Base-by-base conservation (phyloP, 2,113 vertebrate species). In the Salvelinus alpinus region DNA sequence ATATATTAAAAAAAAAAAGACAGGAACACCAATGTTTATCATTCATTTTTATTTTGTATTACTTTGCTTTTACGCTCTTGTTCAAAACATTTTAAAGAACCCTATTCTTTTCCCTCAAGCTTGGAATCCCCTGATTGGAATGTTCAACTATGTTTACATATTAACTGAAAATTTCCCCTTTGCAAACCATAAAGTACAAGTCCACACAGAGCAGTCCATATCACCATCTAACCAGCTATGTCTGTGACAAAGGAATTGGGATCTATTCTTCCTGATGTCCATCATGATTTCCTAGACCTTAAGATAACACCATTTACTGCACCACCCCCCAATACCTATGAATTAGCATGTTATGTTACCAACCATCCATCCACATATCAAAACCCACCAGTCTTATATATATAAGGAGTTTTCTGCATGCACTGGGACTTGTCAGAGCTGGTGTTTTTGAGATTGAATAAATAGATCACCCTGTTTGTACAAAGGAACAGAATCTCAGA, bases 11-110 rank as follows among this genome's bases (percentile, higher is more conserved):
- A 1, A 48, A n/a, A 84, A 81, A 70, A 85, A 80, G 71, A 89
- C 82, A 47, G 47, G 59, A 70, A 85, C 24, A 77, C 78, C 25
- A 82, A 86, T 90, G 88, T 92, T 91, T 85, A 94, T 90, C 90
- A 93, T 92, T 94, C 93, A 93, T 92, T 93, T 79, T 88, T 76
- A 54, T 88, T 88, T 79, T 89, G 89, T 91, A 88, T 88, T 73
- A 85, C 82, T 90, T 91, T 81, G 87, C 89, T 90, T 77, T 85
- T 87, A 87, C 88, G 82, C 75, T 79, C 85, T 80, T 88, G 12
- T 68, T 84, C 77, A 83, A 82, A 85, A 91, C 82, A 81, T 79
- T 86, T 76, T 85, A 65, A 72, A 57, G 72, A 82, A 76, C 84
- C 77, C 71, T 64, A 78, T 75, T 73, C 4, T 76, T 62, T 88